Base-by-base conservation (phyloP, 1,140 invertebrate genomes). In the Drosophila ananassae region DNA sequence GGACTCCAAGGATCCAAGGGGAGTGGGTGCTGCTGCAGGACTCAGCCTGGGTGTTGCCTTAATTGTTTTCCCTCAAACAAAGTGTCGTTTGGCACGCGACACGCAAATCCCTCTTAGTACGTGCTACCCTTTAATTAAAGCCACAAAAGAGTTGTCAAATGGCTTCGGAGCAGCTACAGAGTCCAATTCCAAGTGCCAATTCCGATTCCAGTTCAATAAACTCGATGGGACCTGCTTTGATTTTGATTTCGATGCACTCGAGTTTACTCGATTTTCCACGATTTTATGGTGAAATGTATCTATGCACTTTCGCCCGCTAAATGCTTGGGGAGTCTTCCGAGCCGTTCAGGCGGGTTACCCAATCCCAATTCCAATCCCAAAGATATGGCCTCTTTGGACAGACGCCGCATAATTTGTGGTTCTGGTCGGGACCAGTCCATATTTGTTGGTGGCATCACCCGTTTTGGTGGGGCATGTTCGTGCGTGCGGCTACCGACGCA, bases 51-150 rank as follows among this genome's bases (percentile, higher is more conserved):
- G 81, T 85, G 82, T 85, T 81, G 72, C 62, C 67, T 34, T 77
- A 77, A 77, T 82, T 68, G 73, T 77, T 77, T 77, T 62, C 37
- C 46, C 57, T 32, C 75, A 52, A 57, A 71, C 72, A 83, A 87
- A 87, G 75, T 87, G 83, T 77, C 83, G 79, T 73, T 79, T 79
- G 72, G 61, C 83, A 87, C 79, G 83, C 83, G 76, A 67, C 82
- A 85, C 75, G 82, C 83, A 71, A 87, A 76, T 64, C 41, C 52
- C 71, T 7, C 55, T 8, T 22, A 34, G 9, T 71, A 63, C 51
- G 59, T 46, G 55, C 53, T 51, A 21, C 58, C 75, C 59, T 62
- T 52, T 69, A 77, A 69, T 79, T 66, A 59, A 47, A 57, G 75
- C 54, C 61, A 55, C 60, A 59, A 62, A 62, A 77, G 51, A 74